Evolutionary conservation across 2,888 invertebrate species (phyloP).

Genomic region (Drosophila subsilvestris): DNA sequence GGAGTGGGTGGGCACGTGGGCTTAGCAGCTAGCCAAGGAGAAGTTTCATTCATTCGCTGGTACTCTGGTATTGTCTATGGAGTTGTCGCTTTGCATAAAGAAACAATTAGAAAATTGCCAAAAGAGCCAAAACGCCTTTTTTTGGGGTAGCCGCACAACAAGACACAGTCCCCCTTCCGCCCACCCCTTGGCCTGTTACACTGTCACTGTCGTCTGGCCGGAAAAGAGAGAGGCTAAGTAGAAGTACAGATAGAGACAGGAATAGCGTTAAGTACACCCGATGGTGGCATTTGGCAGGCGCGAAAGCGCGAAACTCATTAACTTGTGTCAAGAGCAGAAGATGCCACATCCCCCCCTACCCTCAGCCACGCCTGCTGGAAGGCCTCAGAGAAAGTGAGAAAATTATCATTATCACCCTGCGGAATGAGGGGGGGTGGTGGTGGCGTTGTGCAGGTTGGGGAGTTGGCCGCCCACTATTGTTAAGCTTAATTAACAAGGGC

Average conservation of each 20-base stretch:
- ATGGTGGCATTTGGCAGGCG: conserved; percentile 75
- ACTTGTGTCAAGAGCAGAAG: conserved; percentile 71
- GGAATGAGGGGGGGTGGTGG: conserved; percentile 11
- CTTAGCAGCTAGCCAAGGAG: conserved; percentile 63
- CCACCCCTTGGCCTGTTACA: no score
- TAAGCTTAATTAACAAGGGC: conserved; percentile 80
- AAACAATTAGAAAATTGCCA: conserved; percentile 81
- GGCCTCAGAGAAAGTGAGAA: conserved; percentile 72
- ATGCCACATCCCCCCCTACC: conserved; percentile 14
- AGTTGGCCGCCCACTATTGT: conserved; percentile 64
- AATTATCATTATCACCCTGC: conserved; percentile 80
- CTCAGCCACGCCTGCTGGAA: not conserved
- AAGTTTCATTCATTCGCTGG: not conserved
- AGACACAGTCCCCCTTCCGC: conserved; percentile 42
- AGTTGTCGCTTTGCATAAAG: conserved; percentile 81
- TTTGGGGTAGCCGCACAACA: conserved; percentile 81
- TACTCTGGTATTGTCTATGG: conserved; percentile 21
- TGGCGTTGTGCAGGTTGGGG: not conserved
- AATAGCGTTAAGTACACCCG: conserved; percentile 72
- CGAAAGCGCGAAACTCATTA: conserved; percentile 78
- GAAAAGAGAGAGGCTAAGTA: conserved; percentile 16
- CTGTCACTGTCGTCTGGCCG: not conserved
- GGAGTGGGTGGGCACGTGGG: conserved; percentile 2
- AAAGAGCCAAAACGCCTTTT: conserved; percentile 69
- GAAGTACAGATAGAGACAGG: conserved; percentile 12